Base-by-base conservation (phyloP, 1,140 invertebrate species). In the Ruditapes philippinarum region DNA sequence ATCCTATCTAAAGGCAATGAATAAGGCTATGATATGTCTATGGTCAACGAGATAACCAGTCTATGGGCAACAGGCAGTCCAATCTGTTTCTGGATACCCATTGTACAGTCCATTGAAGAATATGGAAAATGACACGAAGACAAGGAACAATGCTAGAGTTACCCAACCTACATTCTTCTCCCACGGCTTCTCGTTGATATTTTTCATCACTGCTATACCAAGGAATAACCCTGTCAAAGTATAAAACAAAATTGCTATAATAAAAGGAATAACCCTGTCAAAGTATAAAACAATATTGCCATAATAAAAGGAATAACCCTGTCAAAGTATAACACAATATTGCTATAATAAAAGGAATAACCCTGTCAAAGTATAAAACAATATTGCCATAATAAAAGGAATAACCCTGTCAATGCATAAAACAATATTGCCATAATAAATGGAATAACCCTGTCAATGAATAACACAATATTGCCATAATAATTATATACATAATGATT, bases 151-250 rank as follows among this genome's bases (percentile, higher is more conserved):
- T 11, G 93, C 89, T 2, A 96, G 86, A 22, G 94, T 93, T 9
- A 96, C 91, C 94, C 94, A 95, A 49, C 93, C 95, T 1, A 96
- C 87, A 14, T 91, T 94, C 42, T 86, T 93, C 89, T 96, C 95
- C 95, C 95, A 96, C 31, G 94, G 93, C 49, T 95, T 91, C 17
- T 92, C 90, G 17, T 94, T 92, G 28, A 96, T 91, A 89, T 96
- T 96, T 84, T 93, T 94, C 90, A 96, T 88, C 1, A 95, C 91
- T 0, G 95, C 95, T 49, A 95, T 93, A 12, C 95, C 95, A 0
- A 96, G 89, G n/a, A n/a, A n/a, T n/a, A n/a, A n/a, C n/a, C n/a
- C n/a, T n/a, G n/a, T n/a, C n/a, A n/a, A n/a, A n/a, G n/a, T n/a
- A n/a, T n/a, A n/a, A n/a, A n/a, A n/a, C n/a, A n/a, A n/a, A n/a